A percentile compares a stretch with the other conserved stretches of the same genome.
phyloP scores from a whole-genome alignment of 2,797 vertebrate species.

The Limosa lapponica region DNA sequence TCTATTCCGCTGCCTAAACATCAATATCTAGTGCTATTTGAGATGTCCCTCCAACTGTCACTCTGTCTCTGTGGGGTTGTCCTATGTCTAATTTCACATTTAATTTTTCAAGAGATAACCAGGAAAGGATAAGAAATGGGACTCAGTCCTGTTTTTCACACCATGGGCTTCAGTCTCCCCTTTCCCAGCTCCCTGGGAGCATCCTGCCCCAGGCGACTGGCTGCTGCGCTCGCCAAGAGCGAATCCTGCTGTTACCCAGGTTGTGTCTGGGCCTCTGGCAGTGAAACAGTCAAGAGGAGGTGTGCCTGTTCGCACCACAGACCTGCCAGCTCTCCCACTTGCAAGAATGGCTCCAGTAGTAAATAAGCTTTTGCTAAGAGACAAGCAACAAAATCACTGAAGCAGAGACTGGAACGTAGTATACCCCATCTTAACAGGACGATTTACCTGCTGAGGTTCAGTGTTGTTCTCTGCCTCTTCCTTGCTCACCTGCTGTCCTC shows the following conservation, averaged over 20 bases:
- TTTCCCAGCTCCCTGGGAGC: neutral
- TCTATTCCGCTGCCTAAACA: neutral
- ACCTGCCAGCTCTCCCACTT: neutral
- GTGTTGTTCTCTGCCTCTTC: neutral
- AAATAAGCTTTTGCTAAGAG: neutral
- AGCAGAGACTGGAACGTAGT: neutral
- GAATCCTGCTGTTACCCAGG: neutral
- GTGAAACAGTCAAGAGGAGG: neutral
- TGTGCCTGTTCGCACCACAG: accelerated
- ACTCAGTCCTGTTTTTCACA: neutral
- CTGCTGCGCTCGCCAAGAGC: accelerated
- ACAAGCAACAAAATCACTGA: neutral
- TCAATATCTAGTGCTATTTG: neutral
- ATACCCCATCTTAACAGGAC: accelerated
- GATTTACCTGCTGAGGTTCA: neutral
- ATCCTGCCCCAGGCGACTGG: neutral
- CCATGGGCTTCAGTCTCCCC: neutral
- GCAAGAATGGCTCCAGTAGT: neutral
- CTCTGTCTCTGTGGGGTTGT: neutral
- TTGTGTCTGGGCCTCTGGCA: neutral
- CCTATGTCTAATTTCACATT: neutral
- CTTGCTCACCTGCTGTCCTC: neutral
- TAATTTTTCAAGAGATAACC: neutral
- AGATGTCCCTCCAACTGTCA: neutral
- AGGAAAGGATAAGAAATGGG: neutral